phyloP scores from a whole-genome alignment of 1,140 invertebrate genomes.

The Drosophila subobscura region DNA sequence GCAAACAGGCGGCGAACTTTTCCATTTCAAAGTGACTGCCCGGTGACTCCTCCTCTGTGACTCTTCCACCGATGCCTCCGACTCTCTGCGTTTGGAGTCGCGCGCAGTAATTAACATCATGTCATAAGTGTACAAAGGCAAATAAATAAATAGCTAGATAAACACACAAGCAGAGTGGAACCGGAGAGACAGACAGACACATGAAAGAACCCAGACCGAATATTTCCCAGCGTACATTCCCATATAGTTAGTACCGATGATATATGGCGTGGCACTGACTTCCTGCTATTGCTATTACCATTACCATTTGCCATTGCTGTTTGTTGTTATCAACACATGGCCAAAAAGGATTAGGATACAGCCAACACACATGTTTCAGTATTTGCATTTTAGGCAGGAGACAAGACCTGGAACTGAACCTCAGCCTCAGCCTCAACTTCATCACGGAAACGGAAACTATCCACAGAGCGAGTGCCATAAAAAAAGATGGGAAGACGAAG shows the following conservation, averaged over 20 bases:
- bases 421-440: neutral
- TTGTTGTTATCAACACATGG: conserved; percentile 63
- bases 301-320: conserved; percentile 12
- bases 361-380: conserved; percentile 47
- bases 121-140: conserved; percentile 78
- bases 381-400: conserved; percentile 52
- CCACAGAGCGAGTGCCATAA: conserved; percentile 32
- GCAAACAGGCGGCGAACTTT: conserved; percentile 53
- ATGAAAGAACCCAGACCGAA: conserved; percentile 73
- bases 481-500: conserved; percentile 25
- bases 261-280: conserved; percentile 71
- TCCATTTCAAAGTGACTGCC: conserved; percentile 40
- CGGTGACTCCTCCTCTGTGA: neutral
- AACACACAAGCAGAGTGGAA: conserved; percentile 41
- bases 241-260: conserved; percentile 23
- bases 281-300: conserved; percentile 40
- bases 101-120: conserved; percentile 78
- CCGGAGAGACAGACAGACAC: conserved; percentile 34
- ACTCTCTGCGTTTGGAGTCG: conserved; percentile 35
- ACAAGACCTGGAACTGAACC: neutral
- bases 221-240: conserved; percentile 62
- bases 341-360: conserved; percentile 65
- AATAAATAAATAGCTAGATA: conserved; percentile 73
- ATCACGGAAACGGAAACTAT: conserved; percentile 62
- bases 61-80: neutral